Evolutionary conservation across 2,113 vertebrate species (phyloP), one percentile per base, ranked within the genome.

Genomic region (Ptyas mucosa): DNA sequence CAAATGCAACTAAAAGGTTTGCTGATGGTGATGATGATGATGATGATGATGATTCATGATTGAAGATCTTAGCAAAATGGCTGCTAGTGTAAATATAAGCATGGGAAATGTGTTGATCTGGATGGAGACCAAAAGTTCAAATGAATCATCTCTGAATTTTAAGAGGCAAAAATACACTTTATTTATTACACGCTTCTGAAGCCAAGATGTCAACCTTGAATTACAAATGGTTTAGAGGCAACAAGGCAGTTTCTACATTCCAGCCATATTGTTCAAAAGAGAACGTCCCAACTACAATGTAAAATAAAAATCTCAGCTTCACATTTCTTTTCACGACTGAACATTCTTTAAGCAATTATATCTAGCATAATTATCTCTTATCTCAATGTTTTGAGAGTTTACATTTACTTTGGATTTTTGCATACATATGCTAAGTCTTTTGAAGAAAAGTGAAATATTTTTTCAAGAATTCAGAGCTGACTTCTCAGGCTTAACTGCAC

Each of bases 241-340:
- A 39, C 94, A n/a, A 26, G 91, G 46, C 64, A 92, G 57, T 87
- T n/a, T 90, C 57, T 93, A 3, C 55, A 64, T 91, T n/a, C 18
- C 91, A 93, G 51, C 24, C 85, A 64, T 54, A 57, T 93, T 93
- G 87, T 87, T 93, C 53, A n/a, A 23, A 93, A 91, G 91, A 24
- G 90, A 91, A 88, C 95, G 1, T 91, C 34, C 5, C 91, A 96
- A 94, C 94, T 95, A 85, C 15, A 88, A 5, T 46, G 46, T 93
- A 93, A 95, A 96, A 92, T 94, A 94, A 94, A 89, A 95, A 64
- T 24, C 52, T 92, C 94, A 90, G 93, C 58, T 94, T 95, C 89
- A 95, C 93, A 96, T 96, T 69, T 0, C 94, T 95, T 34, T n/a
- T 81, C 52, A 95, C 88, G 94, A 94, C 85, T 95, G 81, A 90